Evolutionary conservation across 2,113 vertebrate species (phyloP).

Genomic region (Aldabrachelys gigantea): DNA sequence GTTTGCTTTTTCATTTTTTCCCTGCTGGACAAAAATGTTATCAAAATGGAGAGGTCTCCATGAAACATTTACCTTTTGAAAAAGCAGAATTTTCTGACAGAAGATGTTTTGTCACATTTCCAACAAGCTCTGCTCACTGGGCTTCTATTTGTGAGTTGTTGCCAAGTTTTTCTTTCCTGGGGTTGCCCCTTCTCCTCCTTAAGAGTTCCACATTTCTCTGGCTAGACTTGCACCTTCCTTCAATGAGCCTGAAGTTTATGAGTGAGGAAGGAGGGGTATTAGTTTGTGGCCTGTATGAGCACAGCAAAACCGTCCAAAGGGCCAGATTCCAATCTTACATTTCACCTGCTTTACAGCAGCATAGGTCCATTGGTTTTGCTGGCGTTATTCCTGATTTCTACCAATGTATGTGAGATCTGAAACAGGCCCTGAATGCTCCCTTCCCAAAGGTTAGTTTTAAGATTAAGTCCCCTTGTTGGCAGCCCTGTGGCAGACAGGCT

Average conservation of each 20-base stretch:
- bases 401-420: background rate
- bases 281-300: background rate
- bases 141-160: background rate
- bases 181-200: background rate
- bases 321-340: background rate
- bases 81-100: background rate
- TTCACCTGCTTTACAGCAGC: background rate
- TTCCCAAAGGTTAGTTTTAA: background rate
- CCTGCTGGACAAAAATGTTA: background rate
- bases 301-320: background rate
- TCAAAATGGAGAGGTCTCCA: background rate
- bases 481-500: background rate
- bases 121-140: background rate
- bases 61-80: background rate
- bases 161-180: rapidly evolving
- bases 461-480: background rate
- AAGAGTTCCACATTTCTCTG: background rate
- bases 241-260: background rate
- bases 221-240: background rate
- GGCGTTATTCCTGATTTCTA: background rate
- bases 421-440: background rate
- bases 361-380: background rate
- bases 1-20: background rate
- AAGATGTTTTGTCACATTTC: background rate
- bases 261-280: background rate